These are phyloP conservation scores for Entosphenus tridentatus DNA, from an alignment of 2,113 vertebrate genomes.

Conservation along the genomic window DNA sequence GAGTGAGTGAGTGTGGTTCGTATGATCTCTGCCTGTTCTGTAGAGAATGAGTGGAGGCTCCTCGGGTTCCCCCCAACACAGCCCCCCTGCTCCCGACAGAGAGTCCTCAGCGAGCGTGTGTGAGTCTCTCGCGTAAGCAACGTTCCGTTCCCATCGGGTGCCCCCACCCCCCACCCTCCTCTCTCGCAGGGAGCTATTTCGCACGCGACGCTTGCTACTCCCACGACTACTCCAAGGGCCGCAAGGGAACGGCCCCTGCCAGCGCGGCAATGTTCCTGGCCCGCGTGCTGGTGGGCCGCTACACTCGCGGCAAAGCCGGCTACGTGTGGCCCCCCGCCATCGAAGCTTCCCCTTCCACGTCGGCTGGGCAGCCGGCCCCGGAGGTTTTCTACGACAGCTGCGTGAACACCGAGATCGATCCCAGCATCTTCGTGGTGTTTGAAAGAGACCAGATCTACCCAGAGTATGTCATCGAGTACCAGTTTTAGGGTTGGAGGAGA, in stretches of 20 bases:
- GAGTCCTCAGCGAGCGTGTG: not conserved
- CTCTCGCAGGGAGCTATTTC: constrained; percentile 29
- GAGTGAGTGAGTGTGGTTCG: too few relatives aligned
- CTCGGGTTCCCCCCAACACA: too few relatives aligned
- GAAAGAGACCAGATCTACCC: constrained; percentile 36
- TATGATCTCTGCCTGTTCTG: too few relatives aligned
- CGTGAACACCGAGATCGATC: constrained; percentile 15
- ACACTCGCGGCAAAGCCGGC: constrained; percentile 12
- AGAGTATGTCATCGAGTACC: constrained; percentile 22
- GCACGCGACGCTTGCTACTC: constrained; percentile 24
- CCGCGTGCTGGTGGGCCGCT: constrained; percentile 20
- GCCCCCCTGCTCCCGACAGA: not conserved
- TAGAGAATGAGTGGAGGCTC: too few relatives aligned
- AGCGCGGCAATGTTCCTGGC: constrained; percentile 20
- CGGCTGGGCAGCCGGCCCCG: constrained; percentile 1
- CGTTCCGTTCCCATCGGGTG: not conserved
- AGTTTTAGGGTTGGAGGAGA: too few relatives aligned
- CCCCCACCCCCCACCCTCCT: not conserved
- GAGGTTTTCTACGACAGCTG: constrained; percentile 22
- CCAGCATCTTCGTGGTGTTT: constrained; percentile 32
- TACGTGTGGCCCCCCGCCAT: constrained; percentile 16
- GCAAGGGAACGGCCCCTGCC: not conserved
- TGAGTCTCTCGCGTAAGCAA: not conserved
- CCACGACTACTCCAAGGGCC: constrained; percentile 11
- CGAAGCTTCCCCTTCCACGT: not conserved